Conservation (phyloP, 2,113 vertebrate species). For the Cyphomyrus discorhynchus region DNA sequence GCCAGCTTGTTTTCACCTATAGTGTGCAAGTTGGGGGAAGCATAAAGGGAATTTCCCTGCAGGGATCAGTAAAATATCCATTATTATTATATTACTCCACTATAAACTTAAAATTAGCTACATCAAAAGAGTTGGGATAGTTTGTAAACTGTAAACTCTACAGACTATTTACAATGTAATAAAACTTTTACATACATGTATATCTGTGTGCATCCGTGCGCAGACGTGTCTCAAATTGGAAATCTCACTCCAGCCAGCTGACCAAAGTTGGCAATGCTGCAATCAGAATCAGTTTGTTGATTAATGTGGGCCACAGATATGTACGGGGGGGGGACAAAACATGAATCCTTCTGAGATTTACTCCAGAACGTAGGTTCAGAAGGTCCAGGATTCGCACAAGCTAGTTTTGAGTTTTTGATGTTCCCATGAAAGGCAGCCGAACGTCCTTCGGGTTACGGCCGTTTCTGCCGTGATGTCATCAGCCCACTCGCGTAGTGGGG, state of each 20-base stretch:
- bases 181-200: neutral
- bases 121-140: neutral
- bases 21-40: too few species aligned
- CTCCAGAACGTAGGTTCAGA: neutral
- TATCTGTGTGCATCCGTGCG: neutral
- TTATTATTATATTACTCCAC: neutral
- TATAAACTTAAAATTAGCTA: neutral
- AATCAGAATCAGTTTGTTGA: neutral
- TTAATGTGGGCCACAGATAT: neutral
- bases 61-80: too few species aligned
- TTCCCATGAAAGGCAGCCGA: neutral
- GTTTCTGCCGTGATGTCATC: neutral
- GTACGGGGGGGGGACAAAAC: neutral
- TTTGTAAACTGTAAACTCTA: neutral
- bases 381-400: neutral
- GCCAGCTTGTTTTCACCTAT: too few species aligned
- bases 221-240: neutral
- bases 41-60: too few species aligned
- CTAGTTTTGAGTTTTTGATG: neutral
- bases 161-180: neutral
- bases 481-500: neutral
- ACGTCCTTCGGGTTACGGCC: neutral
- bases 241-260: neutral
- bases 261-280: neutral
- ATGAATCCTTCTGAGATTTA: neutral